A percentile compares a stretch with the other conserved stretches of the same genome.
These are phyloP conservation scores for Anguilla japonica DNA, from an alignment of 2,113 vertebrate genomes.

Conservation along the genomic window DNA sequence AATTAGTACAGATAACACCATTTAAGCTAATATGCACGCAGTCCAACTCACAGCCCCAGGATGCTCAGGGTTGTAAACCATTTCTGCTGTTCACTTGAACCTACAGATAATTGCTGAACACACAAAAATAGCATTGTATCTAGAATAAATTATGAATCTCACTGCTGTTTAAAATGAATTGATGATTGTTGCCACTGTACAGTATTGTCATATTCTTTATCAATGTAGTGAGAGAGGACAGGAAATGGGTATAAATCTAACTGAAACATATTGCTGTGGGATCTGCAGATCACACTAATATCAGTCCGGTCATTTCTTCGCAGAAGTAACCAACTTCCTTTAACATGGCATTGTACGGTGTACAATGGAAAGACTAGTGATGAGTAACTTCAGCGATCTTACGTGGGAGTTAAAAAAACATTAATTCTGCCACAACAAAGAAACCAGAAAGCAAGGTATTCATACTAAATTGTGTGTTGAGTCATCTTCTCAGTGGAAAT, in stretches of 20 bases:
- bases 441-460: slow-evolving; percentile 62
- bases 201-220: not conserved
- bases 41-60: slow-evolving; percentile 53
- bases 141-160: not conserved
- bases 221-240: slow-evolving; percentile 22
- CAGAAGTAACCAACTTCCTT: slow-evolving; percentile 75
- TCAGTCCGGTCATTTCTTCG: slow-evolving; percentile 67
- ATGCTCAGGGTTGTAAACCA: slow-evolving; percentile 36
- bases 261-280: not conserved
- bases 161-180: not conserved
- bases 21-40: slow-evolving; percentile 66
- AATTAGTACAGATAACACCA: slow-evolving; percentile 67
- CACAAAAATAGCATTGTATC: not conserved
- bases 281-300: slow-evolving; percentile 45
- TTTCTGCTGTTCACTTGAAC: slow-evolving; percentile 1
- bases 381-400: slow-evolving; percentile 79
- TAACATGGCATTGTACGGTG: slow-evolving; percentile 66
- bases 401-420: slow-evolving; percentile 75
- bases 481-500: slow-evolving; percentile 76
- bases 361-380: slow-evolving; percentile 74
- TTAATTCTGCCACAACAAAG: slow-evolving; percentile 73
- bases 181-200: not conserved
- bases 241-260: slow-evolving; percentile 34
- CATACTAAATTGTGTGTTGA: slow-evolving; percentile 70
- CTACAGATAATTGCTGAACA: not conserved